Percentiles rank a stretch among this genome's conserved stretches.
phyloP scores from a whole-genome alignment of 2,888 invertebrate genomes.

The Parthenolecanium corni region DNA sequence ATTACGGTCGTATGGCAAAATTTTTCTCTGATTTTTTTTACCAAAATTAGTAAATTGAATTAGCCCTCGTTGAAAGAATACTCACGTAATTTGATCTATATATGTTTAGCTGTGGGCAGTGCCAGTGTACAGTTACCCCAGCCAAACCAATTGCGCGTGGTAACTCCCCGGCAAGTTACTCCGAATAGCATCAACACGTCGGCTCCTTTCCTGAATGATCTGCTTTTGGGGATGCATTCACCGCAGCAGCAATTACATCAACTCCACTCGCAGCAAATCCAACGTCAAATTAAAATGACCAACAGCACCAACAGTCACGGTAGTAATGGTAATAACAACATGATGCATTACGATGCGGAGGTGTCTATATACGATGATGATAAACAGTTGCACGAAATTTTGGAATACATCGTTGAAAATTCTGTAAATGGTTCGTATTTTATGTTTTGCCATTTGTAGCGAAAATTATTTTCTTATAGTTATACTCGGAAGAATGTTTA shows the following conservation, averaged over 20 bases:
- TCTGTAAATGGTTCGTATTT: neutral
- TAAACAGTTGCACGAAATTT: conserved; percentile 64
- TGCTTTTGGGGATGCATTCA: conserved; percentile 37
- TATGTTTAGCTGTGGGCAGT: no score
- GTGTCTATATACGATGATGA: conserved; percentile 41
- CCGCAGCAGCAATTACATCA: conserved; percentile 34
- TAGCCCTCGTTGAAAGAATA: no score
- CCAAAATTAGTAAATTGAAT: no score
- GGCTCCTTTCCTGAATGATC: conserved; percentile 19
- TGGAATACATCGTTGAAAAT: conserved; percentile 75
- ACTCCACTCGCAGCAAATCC: conserved; percentile 34
- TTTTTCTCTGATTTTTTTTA: no score
- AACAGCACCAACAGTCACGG: conserved; percentile 40
- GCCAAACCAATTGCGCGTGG: neutral
- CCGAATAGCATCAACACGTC: neutral
- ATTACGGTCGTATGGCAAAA: no score
- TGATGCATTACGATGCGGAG: conserved; percentile 37
- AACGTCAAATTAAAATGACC: conserved; percentile 41
- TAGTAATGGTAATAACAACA: conserved; percentile 35
- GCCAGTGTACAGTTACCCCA: neutral
- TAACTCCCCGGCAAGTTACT: neutral
- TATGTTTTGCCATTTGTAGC: no score
- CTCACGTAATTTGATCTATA: no score
- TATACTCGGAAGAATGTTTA: no score
- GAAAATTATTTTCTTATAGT: no score